Base-by-base conservation (phyloP, 1,140 invertebrate genomes). In the Gonioctena quinquepunctata region DNA sequence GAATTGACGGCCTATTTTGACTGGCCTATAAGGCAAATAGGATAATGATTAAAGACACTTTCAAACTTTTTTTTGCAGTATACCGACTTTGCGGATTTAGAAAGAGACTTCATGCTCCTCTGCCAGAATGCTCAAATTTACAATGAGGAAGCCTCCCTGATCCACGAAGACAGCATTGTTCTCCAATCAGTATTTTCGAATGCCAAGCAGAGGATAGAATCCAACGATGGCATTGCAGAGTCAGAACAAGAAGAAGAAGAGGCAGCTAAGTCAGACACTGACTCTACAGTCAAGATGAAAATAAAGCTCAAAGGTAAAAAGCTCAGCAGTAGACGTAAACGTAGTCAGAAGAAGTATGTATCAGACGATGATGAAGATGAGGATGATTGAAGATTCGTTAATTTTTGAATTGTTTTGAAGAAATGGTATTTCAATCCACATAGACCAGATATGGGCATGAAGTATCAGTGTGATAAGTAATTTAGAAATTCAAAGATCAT, bases 51-150 rank as follows among this genome's bases (percentile, higher is more conserved):
- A n/a, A n/a, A n/a, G n/a, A n/a, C n/a, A n/a, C n/a, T n/a, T n/a
- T n/a, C n/a, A n/a, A n/a, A n/a, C n/a, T n/a, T n/a, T n/a, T 48
- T 16, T 42, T 62, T 62, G 2, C 82, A 94, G 89, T 98, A 98
- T 82, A 85, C 87, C 3, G 93, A 92, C 74, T 88, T 99, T 70
- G 91, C 94, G 73, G 96, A 98, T 69, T 83, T 99, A 25, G 94
- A 98, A 80, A 89, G 91, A 66, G 97, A 99, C 83, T 96, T 99
- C 73, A 93, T 94, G 87, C 90, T 97, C 57, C 82, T 99, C 27
- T 99, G 97, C 81, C 93, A 94, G 75, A 99, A 99, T 86, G 97
- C 97, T 6, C 94, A 99, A 85, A 93, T 92, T 13, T 99, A 98
- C 85, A 99, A 99, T 80, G 94, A 98, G 79, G 97, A 99, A 83